phyloP scores from a whole-genome alignment of 2,113 vertebrate genomes.

The Emydocephalus ijimae region DNA sequence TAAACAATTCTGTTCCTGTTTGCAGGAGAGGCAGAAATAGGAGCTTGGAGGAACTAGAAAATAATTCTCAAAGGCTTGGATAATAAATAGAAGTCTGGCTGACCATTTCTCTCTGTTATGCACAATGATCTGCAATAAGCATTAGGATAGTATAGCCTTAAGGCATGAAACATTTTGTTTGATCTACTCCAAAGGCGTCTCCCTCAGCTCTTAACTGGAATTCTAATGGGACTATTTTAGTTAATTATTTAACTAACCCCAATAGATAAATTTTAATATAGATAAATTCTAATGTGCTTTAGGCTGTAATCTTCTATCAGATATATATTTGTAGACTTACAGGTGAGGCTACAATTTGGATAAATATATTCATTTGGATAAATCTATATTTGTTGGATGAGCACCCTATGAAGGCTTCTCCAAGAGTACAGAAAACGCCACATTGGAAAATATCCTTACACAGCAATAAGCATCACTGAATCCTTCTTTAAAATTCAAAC shows the following conservation, averaged over 20 bases:
- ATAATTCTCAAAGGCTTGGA: neutral
- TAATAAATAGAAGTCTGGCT: neutral
- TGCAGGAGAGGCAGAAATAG: neutral
- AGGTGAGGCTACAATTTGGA: neutral
- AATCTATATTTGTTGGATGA: neutral
- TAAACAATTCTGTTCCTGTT: neutral
- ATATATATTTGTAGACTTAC: neutral
- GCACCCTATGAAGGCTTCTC: neutral
- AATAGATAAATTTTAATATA: neutral
- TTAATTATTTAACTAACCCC: neutral
- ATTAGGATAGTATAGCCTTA: neutral
- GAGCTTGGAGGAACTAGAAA: neutral
- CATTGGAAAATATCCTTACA: neutral
- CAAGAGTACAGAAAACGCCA: neutral
- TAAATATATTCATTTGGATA: neutral
- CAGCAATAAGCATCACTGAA: neutral
- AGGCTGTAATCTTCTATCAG: neutral
- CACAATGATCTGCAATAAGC: neutral
- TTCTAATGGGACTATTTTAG: neutral
- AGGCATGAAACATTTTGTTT: neutral
- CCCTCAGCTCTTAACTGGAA: neutral
- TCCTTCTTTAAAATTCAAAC: neutral
- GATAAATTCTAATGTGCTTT: neutral
- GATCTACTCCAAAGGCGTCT: neutral
- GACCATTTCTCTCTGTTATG: neutral